Percentiles rank a stretch among this genome's conserved stretches.
phyloP scores from a whole-genome alignment of 2,113 vertebrate species.

The Petroica traversi region DNA sequence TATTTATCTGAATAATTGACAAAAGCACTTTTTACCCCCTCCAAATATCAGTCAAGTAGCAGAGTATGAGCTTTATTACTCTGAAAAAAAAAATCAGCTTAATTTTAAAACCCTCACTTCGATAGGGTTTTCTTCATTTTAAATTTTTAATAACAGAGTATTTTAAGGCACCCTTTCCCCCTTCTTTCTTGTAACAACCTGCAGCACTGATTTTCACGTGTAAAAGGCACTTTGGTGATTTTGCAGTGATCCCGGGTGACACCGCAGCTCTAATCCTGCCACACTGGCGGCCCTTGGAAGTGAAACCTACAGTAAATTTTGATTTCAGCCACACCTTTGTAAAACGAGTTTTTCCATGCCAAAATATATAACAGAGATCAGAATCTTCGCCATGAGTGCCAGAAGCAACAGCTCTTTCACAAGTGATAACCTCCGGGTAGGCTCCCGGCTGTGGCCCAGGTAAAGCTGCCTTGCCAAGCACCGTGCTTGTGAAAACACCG shows the following conservation, averaged over 20 bases:
- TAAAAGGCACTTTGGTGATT: neutral
- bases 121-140: neutral
- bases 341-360: slow-evolving; percentile 39
- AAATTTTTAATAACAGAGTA: neutral
- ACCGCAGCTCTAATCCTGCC: neutral
- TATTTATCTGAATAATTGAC: neutral
- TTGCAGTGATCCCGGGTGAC: neutral
- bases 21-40: neutral
- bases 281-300: neutral
- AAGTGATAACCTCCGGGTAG: neutral
- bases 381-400: neutral
- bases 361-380: neutral
- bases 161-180: rapidly evolving
- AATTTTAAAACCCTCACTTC: neutral
- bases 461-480: rapidly evolving
- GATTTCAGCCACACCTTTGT: slow-evolving; percentile 21
- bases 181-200: neutral
- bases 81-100: neutral
- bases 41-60: neutral
- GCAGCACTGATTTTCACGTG: neutral
- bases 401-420: neutral
- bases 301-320: neutral
- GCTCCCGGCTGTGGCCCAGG: neutral
- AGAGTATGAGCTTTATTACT: neutral
- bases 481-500: rapidly evolving